A percentile compares a stretch with the other conserved stretches of the same genome.
Conservation (phyloP, 2,113 vertebrate species). For the Erinaceus europaeus region DNA sequence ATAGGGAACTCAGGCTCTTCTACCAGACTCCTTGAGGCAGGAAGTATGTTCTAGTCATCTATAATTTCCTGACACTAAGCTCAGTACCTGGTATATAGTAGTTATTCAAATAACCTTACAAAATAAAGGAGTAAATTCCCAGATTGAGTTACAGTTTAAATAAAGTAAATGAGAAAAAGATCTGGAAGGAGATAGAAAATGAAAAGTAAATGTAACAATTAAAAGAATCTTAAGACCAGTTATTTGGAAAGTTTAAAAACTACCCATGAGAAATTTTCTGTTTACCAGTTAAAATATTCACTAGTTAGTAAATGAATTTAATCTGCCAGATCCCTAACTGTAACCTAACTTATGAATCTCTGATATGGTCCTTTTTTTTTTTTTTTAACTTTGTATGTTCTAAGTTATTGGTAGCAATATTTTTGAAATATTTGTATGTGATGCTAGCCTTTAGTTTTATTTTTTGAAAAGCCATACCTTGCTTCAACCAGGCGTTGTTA, state of each 20-base stretch:
- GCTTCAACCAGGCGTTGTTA: conserved; percentile 6
- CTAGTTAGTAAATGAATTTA: conserved; percentile 26
- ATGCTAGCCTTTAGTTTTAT: neutral
- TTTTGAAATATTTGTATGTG: neutral
- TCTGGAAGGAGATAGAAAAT: conserved; percentile 1
- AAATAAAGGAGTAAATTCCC: conserved; percentile 30
- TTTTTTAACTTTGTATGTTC: neutral
- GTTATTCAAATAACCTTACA: conserved; percentile 32
- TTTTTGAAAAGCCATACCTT: neutral
- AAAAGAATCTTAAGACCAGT: neutral
- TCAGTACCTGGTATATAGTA: conserved; percentile 35
- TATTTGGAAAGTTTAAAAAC: conserved; percentile 29
- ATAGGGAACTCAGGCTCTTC: conserved; percentile 53
- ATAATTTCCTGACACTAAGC: conserved; percentile 49
- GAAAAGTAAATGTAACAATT: conserved; percentile 8
- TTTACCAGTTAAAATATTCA: conserved; percentile 39
- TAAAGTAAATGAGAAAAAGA: conserved; percentile 32
- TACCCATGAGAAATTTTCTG: neutral
- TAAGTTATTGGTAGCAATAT: neutral
- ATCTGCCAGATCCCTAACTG: neutral
- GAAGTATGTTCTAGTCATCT: conserved; percentile 53
- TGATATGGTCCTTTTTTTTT: neutral
- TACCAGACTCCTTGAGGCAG: conserved; percentile 50
- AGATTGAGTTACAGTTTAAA: conserved; percentile 6
- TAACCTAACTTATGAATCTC: too few species aligned